Evolutionary conservation across 2,888 invertebrate genomes (phyloP).

Genomic region (Noctua janthe): DNA sequence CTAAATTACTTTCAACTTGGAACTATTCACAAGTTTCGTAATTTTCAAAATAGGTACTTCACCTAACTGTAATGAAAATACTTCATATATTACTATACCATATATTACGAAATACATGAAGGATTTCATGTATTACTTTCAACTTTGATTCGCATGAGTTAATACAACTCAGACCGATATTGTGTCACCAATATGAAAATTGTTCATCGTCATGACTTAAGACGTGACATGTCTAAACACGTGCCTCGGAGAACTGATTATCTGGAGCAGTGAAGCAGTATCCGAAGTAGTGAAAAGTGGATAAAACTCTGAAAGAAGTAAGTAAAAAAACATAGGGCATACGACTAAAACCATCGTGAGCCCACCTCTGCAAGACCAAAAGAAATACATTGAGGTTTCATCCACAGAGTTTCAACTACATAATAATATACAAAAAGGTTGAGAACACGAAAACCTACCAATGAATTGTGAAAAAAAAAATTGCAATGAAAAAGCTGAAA

Average conservation of each 20-base stretch:
- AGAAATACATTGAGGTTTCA: background rate
- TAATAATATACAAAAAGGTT: background rate
- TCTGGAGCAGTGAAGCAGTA: background rate
- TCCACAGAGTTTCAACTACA: background rate
- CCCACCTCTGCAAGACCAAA: background rate
- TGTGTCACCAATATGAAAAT: background rate
- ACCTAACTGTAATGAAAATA: slow-evolving; percentile 19
- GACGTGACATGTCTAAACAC: background rate
- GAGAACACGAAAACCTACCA: background rate
- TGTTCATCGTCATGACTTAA: background rate
- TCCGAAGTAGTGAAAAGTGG: background rate
- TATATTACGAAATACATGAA: too few species aligned
- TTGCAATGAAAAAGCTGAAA: background rate
- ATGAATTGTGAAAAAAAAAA: background rate
- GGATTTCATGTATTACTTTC: background rate
- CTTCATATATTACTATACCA: slow-evolving; percentile 1
- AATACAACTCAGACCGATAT: too few species aligned
- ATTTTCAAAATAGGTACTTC: background rate
- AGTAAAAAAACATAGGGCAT: background rate
- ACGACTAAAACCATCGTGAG: background rate
- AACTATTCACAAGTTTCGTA: slow-evolving; percentile 5
- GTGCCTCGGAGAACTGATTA: background rate
- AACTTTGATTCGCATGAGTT: background rate
- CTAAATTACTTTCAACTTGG: slow-evolving; percentile 13
- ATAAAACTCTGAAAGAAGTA: background rate